These are phyloP conservation scores for Phalera bucephala DNA, from an alignment of 2,888 invertebrate species.

Conservation along the genomic window DNA sequence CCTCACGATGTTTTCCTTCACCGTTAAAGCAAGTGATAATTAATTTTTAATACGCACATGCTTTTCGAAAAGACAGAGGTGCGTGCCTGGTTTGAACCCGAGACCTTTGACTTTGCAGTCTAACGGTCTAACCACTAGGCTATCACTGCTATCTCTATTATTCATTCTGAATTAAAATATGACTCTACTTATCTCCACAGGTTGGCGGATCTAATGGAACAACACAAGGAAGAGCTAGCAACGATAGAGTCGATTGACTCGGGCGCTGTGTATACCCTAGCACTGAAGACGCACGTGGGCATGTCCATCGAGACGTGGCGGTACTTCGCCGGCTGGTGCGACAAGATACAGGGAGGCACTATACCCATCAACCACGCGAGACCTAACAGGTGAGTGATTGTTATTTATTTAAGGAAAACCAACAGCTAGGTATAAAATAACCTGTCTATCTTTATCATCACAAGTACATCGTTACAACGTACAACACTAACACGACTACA, in stretches of 20 bases:
- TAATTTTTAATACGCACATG: too few relatives aligned
- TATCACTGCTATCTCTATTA: too few relatives aligned
- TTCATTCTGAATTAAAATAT: too few relatives aligned
- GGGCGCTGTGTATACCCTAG: constrained; percentile 98
- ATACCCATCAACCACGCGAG: constrained; percentile 96
- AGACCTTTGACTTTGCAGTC: too few relatives aligned
- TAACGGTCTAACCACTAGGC: too few relatives aligned
- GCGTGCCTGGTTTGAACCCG: too few relatives aligned
- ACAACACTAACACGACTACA: too few relatives aligned
- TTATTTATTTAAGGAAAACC: constrained; percentile 38
- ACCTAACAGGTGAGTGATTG: constrained; percentile 85
- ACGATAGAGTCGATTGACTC: constrained; percentile 97
- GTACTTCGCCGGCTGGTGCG: constrained; percentile 98
- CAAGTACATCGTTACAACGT: too few relatives aligned
- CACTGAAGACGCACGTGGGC: constrained; percentile 97
- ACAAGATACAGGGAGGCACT: constrained; percentile 95
- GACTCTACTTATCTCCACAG: too few relatives aligned
- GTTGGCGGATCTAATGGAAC: constrained; percentile 98
- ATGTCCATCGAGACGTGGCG: constrained; percentile 99
- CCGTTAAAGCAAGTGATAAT: too few relatives aligned
- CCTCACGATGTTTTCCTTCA: too few relatives aligned
- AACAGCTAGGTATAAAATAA: background rate
- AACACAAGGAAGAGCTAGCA: constrained; percentile 96
- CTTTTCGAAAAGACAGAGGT: too few relatives aligned
- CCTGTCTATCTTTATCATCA: background rate